phyloP scores from a whole-genome alignment of 2,888 invertebrate species.

The Drosophila aldrichi region DNA sequence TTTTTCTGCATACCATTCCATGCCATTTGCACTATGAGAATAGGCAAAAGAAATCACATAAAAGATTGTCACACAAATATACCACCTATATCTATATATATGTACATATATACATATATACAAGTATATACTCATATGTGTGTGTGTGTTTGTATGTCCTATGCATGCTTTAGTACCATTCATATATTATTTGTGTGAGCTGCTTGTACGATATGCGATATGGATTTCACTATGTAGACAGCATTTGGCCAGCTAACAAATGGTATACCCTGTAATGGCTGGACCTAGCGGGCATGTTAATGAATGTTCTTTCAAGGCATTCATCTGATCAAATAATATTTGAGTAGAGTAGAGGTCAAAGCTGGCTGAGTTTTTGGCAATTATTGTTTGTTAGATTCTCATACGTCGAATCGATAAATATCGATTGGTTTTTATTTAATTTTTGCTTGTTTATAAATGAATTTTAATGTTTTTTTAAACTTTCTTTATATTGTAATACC shows the following conservation, averaged over 20 bases:
- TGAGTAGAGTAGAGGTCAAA: too few species aligned
- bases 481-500: too few species aligned
- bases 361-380: neutral
- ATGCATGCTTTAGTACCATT: constrained; percentile 28
- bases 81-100: constrained; percentile 4
- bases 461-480: too few species aligned
- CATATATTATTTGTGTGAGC: constrained; percentile 55
- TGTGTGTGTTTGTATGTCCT: neutral
- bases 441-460: too few species aligned
- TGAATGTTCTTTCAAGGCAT: neutral
- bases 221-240: constrained; percentile 52
- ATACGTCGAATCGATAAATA: too few species aligned
- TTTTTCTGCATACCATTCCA: constrained; percentile 46
- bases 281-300: neutral
- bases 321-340: neutral
- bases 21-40: constrained; percentile 57
- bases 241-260: constrained; percentile 53
- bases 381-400: neutral
- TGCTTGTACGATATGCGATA: constrained; percentile 44
- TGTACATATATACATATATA: neutral
- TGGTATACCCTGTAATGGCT: constrained; percentile 3
- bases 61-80: constrained; percentile 61
- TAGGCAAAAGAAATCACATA: constrained; percentile 70
- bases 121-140: neutral
- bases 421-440: too few species aligned